Base-by-base conservation (phyloP, 2,113 vertebrate species). In the Bungarus multicinctus region DNA sequence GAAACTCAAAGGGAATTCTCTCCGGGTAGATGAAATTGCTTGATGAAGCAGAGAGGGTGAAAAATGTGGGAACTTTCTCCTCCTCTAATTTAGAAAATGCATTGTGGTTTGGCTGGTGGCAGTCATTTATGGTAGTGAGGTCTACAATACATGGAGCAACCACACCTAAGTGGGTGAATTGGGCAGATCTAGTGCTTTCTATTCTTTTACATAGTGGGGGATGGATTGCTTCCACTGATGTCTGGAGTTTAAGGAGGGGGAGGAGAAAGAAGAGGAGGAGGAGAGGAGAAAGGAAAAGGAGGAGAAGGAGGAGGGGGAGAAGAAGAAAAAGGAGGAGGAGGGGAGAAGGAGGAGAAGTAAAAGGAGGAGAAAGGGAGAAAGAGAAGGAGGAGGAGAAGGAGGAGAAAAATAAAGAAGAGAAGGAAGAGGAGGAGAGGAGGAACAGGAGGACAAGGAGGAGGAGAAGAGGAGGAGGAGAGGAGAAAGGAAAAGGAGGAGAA, bases 281-380 rank as follows among this genome's bases (percentile, higher is more conserved):
- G 60, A 60, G 2, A 3, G 27, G 2, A 2, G 10, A 1, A 3
- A 27, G 2, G 25, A 27, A 1, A 8, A 27, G 7, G 3, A 27
- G 2, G 57, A 58, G 2, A 23, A 25, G 18, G 55, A 57, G 45
- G 6, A 57, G 55, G 4, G 23, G 55, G 18, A 57, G 55, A 22
- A 25, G 22, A 7, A 25, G 55, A 2, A 25, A 2, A 2, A 25
- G 55, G 5, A 2, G 57, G 27, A 3, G 7, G 7, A 7, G 22
- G 25, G 1, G 58, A 60, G 2, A 10, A 60, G 2, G 10, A 27
- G 3, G 58, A 60, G 45, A 5, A 47, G 45, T 5, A 47, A 5
- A 5, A 47, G 45, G 45, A 47, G 45, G 45, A 47, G 45, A 47
- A 47, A 47, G 5, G 8, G 58, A 60, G 8, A 2, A 60, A 3